Conservation (phyloP, 35 echinoderm and acorn worm species). For the Heliocidaris tuberculata region DNA sequence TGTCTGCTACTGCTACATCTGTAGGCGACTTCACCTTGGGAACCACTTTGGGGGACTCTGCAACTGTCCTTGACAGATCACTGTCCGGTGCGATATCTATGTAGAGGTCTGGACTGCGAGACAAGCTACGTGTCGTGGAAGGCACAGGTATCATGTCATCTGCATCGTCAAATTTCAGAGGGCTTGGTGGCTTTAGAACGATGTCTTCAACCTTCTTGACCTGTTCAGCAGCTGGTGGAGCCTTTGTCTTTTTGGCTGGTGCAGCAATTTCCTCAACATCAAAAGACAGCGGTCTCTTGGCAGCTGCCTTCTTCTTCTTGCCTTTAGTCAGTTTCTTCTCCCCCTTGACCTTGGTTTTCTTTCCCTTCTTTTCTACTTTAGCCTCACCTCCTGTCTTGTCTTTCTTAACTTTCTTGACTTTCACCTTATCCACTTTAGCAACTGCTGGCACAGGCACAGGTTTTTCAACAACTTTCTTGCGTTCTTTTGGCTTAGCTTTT, state of each 20-base stretch:
- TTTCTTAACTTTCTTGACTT: slow-evolving; percentile 64
- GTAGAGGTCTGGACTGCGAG: neutral
- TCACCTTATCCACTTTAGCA: slow-evolving; percentile 50
- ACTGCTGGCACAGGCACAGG: neutral
- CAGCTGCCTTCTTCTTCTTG: slow-evolving; percentile 52
- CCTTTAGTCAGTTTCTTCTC: slow-evolving; percentile 57
- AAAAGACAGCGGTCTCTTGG: slow-evolving; percentile 39
- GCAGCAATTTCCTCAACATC: slow-evolving; percentile 29
- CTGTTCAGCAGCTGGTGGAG: neutral
- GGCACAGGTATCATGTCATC: slow-evolving; percentile 36
- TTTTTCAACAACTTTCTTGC: slow-evolving; percentile 29
- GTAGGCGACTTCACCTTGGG: slow-evolving; percentile 17
- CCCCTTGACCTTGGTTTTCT: slow-evolving; percentile 50
- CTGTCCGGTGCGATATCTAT: neutral
- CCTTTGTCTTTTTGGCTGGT: slow-evolving; percentile 32
- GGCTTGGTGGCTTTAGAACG: slow-evolving; percentile 30
- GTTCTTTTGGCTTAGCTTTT: neutral
- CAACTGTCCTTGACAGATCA: slow-evolving; percentile 43
- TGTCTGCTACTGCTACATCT: slow-evolving; percentile 49
- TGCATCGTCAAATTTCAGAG: slow-evolving; percentile 31
- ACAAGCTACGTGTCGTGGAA: slow-evolving; percentile 4
- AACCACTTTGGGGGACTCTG: neutral
- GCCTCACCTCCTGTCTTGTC: slow-evolving; percentile 45
- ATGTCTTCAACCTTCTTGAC: neutral
- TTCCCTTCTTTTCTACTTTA: slow-evolving; percentile 53